Percentiles rank a stretch among this genome's conserved stretches.
Conservation (phyloP, 2,797 vertebrate species). For the Valencia hispanica region DNA sequence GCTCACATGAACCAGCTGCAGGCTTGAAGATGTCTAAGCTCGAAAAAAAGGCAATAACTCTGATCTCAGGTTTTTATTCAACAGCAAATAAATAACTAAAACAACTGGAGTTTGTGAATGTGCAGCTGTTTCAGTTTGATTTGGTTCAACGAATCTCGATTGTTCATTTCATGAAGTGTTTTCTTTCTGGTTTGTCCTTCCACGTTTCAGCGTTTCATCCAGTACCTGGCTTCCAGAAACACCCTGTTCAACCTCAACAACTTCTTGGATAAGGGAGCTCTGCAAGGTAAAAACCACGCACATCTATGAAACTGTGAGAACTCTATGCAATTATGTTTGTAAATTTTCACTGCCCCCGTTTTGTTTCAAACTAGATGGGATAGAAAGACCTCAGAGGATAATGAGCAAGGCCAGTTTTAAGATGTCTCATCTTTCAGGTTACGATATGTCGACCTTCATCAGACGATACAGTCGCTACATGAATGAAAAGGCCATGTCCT, state of each 20-base stretch:
- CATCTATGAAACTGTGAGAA: not conserved
- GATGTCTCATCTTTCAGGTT: constrained; percentile 77
- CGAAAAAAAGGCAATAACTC: too few species aligned
- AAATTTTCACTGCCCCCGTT: too few species aligned
- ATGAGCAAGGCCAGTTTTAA: too few species aligned
- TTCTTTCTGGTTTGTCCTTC: not conserved
- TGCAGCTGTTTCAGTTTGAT: not conserved
- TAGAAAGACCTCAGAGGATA: not conserved
- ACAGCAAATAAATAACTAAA: not conserved
- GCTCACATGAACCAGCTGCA: too few species aligned
- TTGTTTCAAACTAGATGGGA: constrained; percentile 13
- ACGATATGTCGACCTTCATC: constrained; percentile 95
- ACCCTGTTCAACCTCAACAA: constrained; percentile 96
- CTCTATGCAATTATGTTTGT: not conserved
- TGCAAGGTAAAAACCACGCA: constrained; percentile 85
- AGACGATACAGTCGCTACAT: constrained; percentile 94
- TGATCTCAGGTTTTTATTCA: too few species aligned
- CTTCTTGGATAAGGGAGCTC: constrained; percentile 94
- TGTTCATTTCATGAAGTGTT: not conserved
- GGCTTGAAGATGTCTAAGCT: too few species aligned
- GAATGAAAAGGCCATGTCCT: constrained; percentile 96
- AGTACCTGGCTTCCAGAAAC: constrained; percentile 94
- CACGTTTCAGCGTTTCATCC: constrained; percentile 89
- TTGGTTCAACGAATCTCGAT: not conserved
- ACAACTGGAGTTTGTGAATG: not conserved